A percentile compares a stretch with the other conserved stretches of the same genome.
These are phyloP conservation scores for Ypsolopha sequella DNA, from an alignment of 2,888 invertebrate genomes.

Conservation along the genomic window DNA sequence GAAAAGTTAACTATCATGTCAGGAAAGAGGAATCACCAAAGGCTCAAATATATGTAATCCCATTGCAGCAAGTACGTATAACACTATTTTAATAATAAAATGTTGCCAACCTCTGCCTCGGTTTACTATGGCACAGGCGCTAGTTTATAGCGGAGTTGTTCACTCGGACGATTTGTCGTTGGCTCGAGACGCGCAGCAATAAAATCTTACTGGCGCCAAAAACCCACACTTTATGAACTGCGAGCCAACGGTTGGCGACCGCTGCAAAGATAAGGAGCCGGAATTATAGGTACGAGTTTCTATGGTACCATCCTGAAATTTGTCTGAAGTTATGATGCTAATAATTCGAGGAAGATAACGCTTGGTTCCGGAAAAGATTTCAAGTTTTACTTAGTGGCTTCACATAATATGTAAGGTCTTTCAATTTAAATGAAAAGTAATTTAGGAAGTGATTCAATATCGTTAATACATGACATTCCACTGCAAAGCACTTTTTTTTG, in stretches of 20 bases:
- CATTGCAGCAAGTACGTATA: too few species aligned
- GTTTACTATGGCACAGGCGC: conserved; percentile 39
- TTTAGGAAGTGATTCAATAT: too few species aligned
- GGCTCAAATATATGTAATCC: conserved; percentile 6
- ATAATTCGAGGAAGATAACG: too few species aligned
- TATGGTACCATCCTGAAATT: too few species aligned
- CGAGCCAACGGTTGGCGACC: conserved; percentile 1
- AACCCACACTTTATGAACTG: conserved; percentile 6
- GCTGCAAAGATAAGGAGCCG: conserved; percentile 1
- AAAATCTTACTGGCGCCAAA: conserved; percentile 47
- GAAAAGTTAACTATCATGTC: background rate
- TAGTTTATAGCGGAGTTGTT: conserved; percentile 25
- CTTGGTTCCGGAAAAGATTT: too few species aligned
- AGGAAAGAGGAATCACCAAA: background rate
- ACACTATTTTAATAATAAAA: conserved; percentile 8
- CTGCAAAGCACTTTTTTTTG: too few species aligned
- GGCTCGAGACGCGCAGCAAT: conserved; percentile 41
- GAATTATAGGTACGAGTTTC: background rate
- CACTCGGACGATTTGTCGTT: conserved; percentile 15
- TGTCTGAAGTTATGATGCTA: too few species aligned
- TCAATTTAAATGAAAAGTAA: too few species aligned
- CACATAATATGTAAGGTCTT: too few species aligned
- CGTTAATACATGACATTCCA: too few species aligned
- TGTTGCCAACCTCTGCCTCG: conserved; percentile 26
- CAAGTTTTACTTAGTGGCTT: too few species aligned